Base-by-base conservation (phyloP, 35 echinoderm and acorn worm species). In the Patiria miniata region DNA sequence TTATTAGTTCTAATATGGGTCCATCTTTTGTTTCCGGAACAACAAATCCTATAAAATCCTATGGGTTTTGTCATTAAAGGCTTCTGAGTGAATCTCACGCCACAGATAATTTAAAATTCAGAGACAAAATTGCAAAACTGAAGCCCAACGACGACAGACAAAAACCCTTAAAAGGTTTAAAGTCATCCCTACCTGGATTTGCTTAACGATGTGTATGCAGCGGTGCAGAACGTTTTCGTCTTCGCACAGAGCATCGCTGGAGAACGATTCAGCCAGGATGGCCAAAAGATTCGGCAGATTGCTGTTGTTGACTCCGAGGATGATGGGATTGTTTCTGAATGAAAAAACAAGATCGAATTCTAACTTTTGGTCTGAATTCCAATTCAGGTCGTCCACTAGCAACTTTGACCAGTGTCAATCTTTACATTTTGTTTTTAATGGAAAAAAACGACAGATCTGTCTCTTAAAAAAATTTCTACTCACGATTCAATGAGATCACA, bases 401-500 rank as follows among this genome's bases (percentile, higher is more conserved):
- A n/a, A n/a, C n/a, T n/a, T n/a, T n/a, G n/a, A n/a, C n/a, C n/a
- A n/a, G n/a, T n/a, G n/a, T n/a, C n/a, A n/a, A n/a, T n/a, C n/a
- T n/a, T n/a, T n/a, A n/a, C n/a, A n/a, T n/a, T n/a, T n/a, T n/a
- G n/a, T n/a, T n/a, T n/a, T n/a, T n/a, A 47, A 47, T 6, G 12
- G 42, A 47, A 47, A 47, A 47, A 12, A 47, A 12, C 12, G 4
- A 47, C 4, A 47, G 12, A 69, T 8, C 61, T 69, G 34, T 12
- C 54, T 38, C 30, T 78, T 7, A 79, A 38, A 32, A 37, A 40
- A 51, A 55, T 26, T 15, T 26, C 44, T 2, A 85, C 96, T 98
- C 83, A 98, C 96, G 81, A 65, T 85, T 92, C 85, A 8, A 94
- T 91, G 21, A 98, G 86, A 83, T 94, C 89, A 52, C 96, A 98